Conservation (phyloP, 1,140 invertebrate species). For the Orchestia grillus region DNA sequence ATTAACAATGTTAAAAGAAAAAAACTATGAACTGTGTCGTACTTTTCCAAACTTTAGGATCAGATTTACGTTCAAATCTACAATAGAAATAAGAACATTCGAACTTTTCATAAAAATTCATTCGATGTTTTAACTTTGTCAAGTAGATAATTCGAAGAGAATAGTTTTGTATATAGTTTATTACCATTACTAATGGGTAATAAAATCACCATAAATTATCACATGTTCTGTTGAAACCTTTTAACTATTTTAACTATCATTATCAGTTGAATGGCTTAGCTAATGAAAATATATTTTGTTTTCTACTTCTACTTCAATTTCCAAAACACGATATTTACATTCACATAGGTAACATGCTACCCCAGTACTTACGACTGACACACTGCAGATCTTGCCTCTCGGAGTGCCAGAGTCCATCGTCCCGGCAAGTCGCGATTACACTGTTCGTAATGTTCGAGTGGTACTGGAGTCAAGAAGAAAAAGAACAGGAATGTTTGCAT, state of each 20-base stretch:
- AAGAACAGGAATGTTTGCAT: background rate
- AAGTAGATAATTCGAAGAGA: background rate
- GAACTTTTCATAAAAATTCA: background rate
- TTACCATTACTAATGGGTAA: background rate
- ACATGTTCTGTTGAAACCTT: background rate
- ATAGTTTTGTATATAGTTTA: background rate
- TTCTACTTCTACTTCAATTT: background rate
- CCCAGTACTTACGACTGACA: background rate
- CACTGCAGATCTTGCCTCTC: constrained; percentile 6
- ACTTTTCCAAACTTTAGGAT: background rate
- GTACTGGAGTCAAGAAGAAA: background rate
- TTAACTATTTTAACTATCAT: background rate
- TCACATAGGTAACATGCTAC: background rate
- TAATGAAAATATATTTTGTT: background rate
- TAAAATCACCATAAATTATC: background rate
- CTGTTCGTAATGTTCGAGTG: background rate
- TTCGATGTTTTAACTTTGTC: background rate
- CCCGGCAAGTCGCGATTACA: background rate
- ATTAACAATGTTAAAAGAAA: background rate
- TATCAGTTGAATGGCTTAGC: background rate
- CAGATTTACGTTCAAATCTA: background rate
- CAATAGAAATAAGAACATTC: background rate
- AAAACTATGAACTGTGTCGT: background rate
- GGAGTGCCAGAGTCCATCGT: background rate
- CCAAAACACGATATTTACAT: background rate